phyloP scores from a whole-genome alignment of 2,888 invertebrate genomes.

The Epicampocera succincta region DNA sequence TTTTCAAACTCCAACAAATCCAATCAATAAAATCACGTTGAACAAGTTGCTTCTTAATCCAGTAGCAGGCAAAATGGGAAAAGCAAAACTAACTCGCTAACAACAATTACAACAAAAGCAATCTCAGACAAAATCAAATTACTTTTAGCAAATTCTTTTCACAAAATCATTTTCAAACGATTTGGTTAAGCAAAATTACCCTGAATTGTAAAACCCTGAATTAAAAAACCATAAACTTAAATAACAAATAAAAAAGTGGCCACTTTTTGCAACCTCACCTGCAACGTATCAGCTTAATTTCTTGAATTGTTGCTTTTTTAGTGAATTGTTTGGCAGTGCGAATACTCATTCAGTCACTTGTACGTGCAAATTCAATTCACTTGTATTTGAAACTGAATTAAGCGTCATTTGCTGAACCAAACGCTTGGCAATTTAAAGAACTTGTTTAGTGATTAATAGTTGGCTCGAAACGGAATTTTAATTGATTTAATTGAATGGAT shows the following conservation, averaged over 20 bases:
- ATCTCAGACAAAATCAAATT: constrained; percentile 33
- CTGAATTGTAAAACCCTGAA: constrained; percentile 10
- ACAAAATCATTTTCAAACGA: constrained; percentile 38
- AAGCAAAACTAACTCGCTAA: not conserved
- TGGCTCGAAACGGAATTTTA: constrained; percentile 39
- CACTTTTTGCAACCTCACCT: not conserved
- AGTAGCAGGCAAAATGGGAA: not conserved
- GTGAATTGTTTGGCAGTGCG: constrained; percentile 18
- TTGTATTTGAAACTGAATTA: constrained; percentile 4
- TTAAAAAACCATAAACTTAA: constrained; percentile 27
- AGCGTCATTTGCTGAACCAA: constrained; percentile 18
- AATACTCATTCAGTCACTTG: too few species aligned
- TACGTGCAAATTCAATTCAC: constrained; percentile 39
- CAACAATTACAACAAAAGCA: constrained; percentile 25
- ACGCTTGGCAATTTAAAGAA: constrained; percentile 30
- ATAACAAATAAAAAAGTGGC: not conserved
- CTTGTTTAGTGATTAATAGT: constrained; percentile 43
- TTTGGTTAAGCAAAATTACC: not conserved
- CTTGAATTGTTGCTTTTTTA: not conserved
- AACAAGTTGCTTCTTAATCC: constrained; percentile 49
- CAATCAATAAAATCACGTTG: constrained; percentile 48
- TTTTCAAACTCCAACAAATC: constrained; percentile 29
- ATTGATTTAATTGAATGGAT: constrained; percentile 44
- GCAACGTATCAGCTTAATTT: not conserved
- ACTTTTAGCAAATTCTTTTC: constrained; percentile 16